Conservation (phyloP, 2,113 vertebrate genomes). For the Boulengeromyrus knoepffleri region DNA sequence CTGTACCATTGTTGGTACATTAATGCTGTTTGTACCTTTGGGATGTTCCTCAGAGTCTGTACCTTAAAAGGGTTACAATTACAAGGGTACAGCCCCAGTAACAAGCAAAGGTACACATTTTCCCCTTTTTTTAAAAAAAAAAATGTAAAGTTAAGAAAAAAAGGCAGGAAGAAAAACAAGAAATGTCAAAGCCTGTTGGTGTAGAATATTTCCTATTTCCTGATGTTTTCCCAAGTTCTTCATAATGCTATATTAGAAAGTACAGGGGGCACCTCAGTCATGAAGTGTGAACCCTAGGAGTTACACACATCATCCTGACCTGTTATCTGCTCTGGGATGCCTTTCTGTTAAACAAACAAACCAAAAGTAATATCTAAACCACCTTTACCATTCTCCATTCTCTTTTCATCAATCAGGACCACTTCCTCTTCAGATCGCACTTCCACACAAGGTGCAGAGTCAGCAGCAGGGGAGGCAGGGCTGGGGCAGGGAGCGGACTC, state of each 20-base stretch:
- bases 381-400: slow-evolving; percentile 54
- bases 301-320: neutral
- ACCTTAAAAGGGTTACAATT: too few relatives aligned
- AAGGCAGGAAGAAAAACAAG: neutral
- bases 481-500: slow-evolving; percentile 44
- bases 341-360: neutral
- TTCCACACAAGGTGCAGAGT: slow-evolving; percentile 38
- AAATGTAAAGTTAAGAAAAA: neutral
- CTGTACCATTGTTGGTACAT: too few relatives aligned
- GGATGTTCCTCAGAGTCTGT: too few relatives aligned
- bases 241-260: neutral
- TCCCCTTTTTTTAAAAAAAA: too few relatives aligned
- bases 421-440: slow-evolving; percentile 52
- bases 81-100: too few relatives aligned
- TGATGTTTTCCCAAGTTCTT: neutral
- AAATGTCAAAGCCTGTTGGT: neutral
- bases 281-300: neutral
- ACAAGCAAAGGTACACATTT: too few relatives aligned
- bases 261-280: neutral
- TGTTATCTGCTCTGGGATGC: neutral
- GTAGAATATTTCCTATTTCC: neutral
- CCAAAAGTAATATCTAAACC: neutral
- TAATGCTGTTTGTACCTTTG: too few relatives aligned
- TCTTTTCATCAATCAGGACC: slow-evolving; percentile 59
- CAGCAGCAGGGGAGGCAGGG: slow-evolving; percentile 31